Evolutionary conservation across 2,113 vertebrate genomes (phyloP), one percentile per base, ranked within the genome.

Genomic region (Seriola aureovittata): DNA sequence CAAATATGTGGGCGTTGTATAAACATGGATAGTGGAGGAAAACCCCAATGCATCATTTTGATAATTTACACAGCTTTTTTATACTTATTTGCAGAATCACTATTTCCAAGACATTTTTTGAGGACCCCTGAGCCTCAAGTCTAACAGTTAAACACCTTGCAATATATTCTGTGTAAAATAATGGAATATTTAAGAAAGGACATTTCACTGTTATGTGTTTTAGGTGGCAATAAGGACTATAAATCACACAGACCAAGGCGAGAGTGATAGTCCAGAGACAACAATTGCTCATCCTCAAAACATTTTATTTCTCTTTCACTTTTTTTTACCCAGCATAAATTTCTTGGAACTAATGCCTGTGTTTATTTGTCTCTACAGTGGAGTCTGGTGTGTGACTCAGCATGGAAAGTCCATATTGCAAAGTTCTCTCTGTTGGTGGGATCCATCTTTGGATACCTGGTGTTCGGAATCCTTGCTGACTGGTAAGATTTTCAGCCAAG

Each of bases 391-490:
- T 98, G 97, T 87, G 95, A 97, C 14, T 97, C 96, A 13, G 94
- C 96, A 67, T 97, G 97, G 97, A 97, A 97, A 92, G 98, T 99
- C 84, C 98, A 99, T 86, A 99, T 99, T 76, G 97, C 98, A 78
- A 99, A 99, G 87, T 99, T 99, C 91, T 99, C 98, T 59, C 94
- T 99, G 25, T 93, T 99, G 90, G 98, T 99, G 89, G 98, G 98
- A 68, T 97, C 98, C 93, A 99, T 99, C 94, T 98, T 99, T 32
- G 98, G 98, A 85, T 99, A 98, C 92, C 93, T 99, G 92, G 96
- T 99, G 92, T 97, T 97, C 89, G 98, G 98, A 92, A 96, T 98
- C 86, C 96, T 99, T 86, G 97, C 98, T 42, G 98, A 99, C 93
- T 99, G 98, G 98, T 99, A 94, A 97, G 97, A 87, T 19, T 64